A percentile compares a stretch with the other conserved stretches of the same genome.
Evolutionary conservation across 2,113 vertebrate species (phyloP).

Genomic region (Prolemur simus): DNA sequence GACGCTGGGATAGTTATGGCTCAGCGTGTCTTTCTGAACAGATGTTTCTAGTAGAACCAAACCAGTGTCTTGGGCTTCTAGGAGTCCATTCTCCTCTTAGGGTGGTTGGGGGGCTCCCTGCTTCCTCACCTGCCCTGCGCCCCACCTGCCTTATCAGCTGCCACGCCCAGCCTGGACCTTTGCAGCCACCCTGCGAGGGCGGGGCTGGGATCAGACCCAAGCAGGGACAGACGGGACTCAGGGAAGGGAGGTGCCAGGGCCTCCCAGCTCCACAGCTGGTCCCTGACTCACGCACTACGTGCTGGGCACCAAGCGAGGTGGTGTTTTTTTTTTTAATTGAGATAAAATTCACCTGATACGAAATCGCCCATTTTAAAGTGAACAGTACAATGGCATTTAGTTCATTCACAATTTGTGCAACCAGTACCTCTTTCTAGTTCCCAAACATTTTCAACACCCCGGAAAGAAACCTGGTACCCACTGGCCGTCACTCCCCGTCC

Average conservation of each 20-base stretch:
- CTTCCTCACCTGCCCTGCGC: neutral
- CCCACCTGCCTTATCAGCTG: neutral
- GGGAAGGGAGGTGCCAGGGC: neutral
- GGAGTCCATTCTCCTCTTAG: neutral
- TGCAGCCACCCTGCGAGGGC: neutral
- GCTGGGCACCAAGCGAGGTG: neutral
- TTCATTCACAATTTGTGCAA: fast-evolving
- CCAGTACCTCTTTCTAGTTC: neutral
- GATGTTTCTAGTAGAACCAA: neutral
- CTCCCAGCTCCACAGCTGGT: neutral
- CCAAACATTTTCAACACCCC: neutral
- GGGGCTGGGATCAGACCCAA: fast-evolving
- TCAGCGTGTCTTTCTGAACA: neutral
- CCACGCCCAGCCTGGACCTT: neutral
- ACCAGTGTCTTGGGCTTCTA: neutral
- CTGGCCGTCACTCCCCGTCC: fast-evolving
- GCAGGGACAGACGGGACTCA: neutral
- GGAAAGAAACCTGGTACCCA: fast-evolving
- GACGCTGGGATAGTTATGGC: neutral
- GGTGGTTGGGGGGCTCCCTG: neutral
- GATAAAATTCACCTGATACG: neutral
- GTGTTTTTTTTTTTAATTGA: neutral
- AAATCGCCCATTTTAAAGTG: neutral
- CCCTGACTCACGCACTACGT: neutral
- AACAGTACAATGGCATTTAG: neutral